Evolutionary conservation across 2,797 vertebrate species (phyloP), one percentile per base, ranked within the genome.

Genomic region (Taeniopygia guttata): DNA sequence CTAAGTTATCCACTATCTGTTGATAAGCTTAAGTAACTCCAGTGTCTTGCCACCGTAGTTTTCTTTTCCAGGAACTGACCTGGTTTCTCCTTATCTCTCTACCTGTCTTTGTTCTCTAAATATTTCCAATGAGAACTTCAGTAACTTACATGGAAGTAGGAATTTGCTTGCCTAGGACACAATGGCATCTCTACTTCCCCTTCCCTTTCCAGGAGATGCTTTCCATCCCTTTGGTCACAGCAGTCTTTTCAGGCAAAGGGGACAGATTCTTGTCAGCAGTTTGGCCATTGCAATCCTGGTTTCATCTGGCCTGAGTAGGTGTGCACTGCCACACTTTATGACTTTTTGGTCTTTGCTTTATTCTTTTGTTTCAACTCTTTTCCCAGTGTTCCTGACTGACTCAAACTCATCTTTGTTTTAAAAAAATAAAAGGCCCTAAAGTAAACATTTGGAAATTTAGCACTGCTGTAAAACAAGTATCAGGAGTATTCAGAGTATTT

Each of bases 41-140:
- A 58, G n/a, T 52, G 88, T 62, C 66, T 89, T 91, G 73, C 20
- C 38, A 58, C 17, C 0, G 0, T 66, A 84, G 62, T 80, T 89
- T 88, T 67, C 42, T 93, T 92, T 90, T 78, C 18, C 83, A 73
- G 51, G 29, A 78, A 11, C 46, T 96, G 81, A 81, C 43, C 54
- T 83, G 46, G 46, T 84, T 97, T 96, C 66, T 90, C 73, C n/a
- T 67, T 89, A 51, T 91, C 81, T 84, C 77, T 83, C 83, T 88
- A 58, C 73, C 59, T 73, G 13, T 27, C 81, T 69, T 68, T 72
- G 22, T 30, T 67, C 66, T 69, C 11, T 38, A 45, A 56, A 23
- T 51, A n/a, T 78, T 55, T 88, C 42, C 70, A 27, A 68, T 87
- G 81, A 68, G 79, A 91, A n/a, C 82, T 91, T 94, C 46, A 38